Conservation (phyloP, 2,113 vertebrate genomes). For the Syrrhaptes paradoxus region DNA sequence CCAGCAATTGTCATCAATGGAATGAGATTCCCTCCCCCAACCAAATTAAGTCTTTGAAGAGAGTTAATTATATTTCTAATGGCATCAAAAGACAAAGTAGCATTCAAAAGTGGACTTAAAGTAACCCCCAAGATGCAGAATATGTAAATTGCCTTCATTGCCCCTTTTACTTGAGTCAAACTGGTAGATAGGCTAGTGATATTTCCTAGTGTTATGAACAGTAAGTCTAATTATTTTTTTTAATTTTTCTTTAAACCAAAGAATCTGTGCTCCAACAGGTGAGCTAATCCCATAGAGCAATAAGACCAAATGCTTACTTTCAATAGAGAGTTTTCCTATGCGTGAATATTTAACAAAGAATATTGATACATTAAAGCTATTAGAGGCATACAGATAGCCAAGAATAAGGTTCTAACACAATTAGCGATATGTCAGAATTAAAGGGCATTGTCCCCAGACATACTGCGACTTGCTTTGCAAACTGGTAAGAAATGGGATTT, state of each 20-base stretch:
- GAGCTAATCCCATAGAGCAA: not conserved
- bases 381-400: not conserved
- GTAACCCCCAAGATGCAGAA: not conserved
- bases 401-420: not conserved
- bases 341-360: not conserved
- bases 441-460: not conserved
- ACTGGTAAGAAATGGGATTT: fast-evolving
- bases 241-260: not conserved
- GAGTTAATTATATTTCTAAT: not conserved
- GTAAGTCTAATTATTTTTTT: not conserved
- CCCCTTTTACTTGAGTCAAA: not conserved
- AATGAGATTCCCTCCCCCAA: not conserved
- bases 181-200: not conserved
- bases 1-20: not conserved
- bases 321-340: fast-evolving
- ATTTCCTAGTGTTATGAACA: not conserved
- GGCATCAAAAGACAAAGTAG: not conserved
- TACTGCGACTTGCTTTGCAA: not conserved
- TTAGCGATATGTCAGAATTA: not conserved
- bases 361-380: not conserved
- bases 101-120: not conserved
- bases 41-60: not conserved
- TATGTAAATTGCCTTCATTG: not conserved
- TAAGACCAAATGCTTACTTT: not conserved
- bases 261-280: not conserved